Conservation (phyloP, 37 sponge, comb jelly and placozoan genomes). For the Dysidea cf. avara region DNA sequence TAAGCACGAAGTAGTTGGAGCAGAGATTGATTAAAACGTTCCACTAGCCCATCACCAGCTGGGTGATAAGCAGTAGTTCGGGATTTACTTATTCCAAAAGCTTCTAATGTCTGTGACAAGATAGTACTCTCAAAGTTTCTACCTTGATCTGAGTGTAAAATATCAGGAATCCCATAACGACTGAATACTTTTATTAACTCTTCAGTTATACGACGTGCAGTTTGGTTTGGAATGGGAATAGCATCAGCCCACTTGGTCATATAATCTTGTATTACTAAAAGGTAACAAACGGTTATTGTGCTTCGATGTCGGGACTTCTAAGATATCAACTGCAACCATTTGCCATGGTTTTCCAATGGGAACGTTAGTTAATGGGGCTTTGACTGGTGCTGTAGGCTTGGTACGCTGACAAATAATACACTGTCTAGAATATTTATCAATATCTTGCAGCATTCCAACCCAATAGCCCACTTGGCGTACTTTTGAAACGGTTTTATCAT, state of each 20-base stretch:
- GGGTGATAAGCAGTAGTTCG: conserved; percentile 32
- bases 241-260: too few species aligned
- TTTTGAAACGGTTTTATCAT: neutral
- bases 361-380: conserved; percentile 10
- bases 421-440: conserved; percentile 3
- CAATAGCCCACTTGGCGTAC: conserved; percentile 15
- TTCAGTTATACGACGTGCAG: too few species aligned
- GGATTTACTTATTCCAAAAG: conserved; percentile 13
- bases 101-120: neutral
- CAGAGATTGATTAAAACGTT: conserved; percentile 13
- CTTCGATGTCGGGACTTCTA: conserved; percentile 1
- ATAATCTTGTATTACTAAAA: neutral
- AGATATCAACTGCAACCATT: conserved; percentile 22
- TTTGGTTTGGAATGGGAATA: too few species aligned
- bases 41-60: conserved; percentile 19
- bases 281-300: neutral
- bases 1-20: conserved; percentile 9
- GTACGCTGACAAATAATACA: neutral
- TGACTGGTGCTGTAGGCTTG: neutral
- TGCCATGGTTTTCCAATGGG: conserved; percentile 13
- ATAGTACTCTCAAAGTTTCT: conserved; percentile 24
- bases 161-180: neutral
- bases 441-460: conserved; percentile 17
- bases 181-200: neutral
- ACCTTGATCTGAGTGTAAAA: conserved; percentile 29